Percentiles rank a stretch among this genome's conserved stretches.
Evolutionary conservation across 1,140 invertebrate genomes (phyloP).

Genomic region (Euwallacea similis): DNA sequence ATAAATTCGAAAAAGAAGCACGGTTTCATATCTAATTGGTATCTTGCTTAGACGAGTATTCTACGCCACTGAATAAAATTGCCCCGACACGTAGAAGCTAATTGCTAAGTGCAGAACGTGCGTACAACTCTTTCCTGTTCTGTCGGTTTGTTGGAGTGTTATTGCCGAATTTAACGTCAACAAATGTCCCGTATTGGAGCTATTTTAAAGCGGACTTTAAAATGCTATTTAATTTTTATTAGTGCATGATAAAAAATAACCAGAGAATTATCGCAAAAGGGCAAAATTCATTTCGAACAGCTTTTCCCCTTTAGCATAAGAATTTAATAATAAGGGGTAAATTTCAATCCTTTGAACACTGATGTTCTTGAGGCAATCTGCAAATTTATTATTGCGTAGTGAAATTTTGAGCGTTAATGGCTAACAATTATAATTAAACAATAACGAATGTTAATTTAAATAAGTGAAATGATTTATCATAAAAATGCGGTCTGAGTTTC

Average conservation of each 20-base stretch:
- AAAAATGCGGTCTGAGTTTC: conserved; percentile 21
- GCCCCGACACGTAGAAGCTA: conserved; percentile 34
- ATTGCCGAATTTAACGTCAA: conserved; percentile 37
- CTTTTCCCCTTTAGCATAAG: no score
- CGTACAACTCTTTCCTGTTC: conserved; percentile 38
- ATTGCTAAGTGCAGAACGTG: conserved; percentile 39
- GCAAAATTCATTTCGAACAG: no score
- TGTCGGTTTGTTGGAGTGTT: conserved; percentile 38
- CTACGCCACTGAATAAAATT: conserved; percentile 28
- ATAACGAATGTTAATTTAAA: conserved; percentile 27
- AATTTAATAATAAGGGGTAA: not conserved
- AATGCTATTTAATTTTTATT: no score
- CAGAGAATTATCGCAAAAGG: no score
- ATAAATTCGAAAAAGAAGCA: no score
- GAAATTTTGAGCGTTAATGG: no score
- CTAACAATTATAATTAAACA: not conserved
- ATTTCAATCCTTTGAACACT: conserved; percentile 1
- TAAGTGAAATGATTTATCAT: conserved; percentile 33
- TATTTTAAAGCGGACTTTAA: conserved; percentile 14
- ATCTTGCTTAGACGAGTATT: no score
- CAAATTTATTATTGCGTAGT: no score
- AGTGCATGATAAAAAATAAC: no score
- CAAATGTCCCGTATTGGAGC: conserved; percentile 33
- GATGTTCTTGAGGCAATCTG: not conserved
- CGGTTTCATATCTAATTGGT: no score